phyloP scores from a whole-genome alignment of 2,797 vertebrate species.

The Cossypha polioptera region DNA sequence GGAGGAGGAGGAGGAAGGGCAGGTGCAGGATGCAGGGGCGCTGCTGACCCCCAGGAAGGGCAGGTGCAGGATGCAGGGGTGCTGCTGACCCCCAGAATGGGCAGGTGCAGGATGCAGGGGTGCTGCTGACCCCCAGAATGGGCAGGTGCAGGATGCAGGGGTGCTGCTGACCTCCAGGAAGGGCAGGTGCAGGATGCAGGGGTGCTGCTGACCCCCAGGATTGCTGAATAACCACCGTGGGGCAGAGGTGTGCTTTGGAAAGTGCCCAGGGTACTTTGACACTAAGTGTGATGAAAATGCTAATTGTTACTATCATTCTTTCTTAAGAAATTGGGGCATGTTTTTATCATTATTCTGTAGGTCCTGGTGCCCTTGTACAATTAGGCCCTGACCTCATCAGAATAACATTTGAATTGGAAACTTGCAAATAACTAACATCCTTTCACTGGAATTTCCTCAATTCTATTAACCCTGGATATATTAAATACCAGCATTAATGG shows the following conservation, averaged over 20 bases:
- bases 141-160: not conserved
- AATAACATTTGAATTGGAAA: constrained; percentile 1
- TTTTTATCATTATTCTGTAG: not conserved
- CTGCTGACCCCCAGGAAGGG: no score
- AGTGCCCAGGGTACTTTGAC: not conserved
- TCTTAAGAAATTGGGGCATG: not conserved
- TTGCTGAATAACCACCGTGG: accelerated
- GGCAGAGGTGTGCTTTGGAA: not conserved
- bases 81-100: no score
- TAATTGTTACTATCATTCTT: not conserved
- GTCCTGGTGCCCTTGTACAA: not conserved
- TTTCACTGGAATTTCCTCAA: not conserved
- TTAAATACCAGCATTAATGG: not conserved
- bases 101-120: no score
- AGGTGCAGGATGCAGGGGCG: not conserved
- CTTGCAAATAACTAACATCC: not conserved
- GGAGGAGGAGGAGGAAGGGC: not conserved
- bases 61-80: no score
- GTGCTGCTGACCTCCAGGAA: not conserved
- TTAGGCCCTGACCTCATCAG: not conserved
- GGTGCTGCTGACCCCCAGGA: not conserved
- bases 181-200: no score
- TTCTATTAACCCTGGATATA: not conserved
- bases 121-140: not conserved
- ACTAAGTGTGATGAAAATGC: not conserved